Base-by-base conservation (phyloP, 92 coral and sea anemone species). In the Anthopleura xanthogrammica region DNA sequence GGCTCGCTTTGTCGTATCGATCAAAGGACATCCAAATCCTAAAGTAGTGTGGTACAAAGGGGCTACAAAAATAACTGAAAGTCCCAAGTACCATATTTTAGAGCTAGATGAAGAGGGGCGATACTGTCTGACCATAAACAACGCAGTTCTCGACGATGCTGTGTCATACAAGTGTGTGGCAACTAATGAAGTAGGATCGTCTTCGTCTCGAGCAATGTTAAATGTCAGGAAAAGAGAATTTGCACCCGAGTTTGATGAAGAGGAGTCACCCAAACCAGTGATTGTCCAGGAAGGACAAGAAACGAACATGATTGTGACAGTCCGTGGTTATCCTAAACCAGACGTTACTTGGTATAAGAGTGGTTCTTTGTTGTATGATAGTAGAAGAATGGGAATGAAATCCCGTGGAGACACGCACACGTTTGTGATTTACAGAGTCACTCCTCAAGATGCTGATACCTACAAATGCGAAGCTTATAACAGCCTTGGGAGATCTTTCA, bases 81-180 rank as follows among this genome's bases (percentile, higher is more conserved):
- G 90, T 50, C 85, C 91, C 42, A 89, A 90, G 74, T 85, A 89
- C 74, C 88, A 85, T 5, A 77, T 90, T 52, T 80, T 84, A 12
- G 78, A 86, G 11, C 24, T 60, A 12, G 83, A 78, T 68, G 87
- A 87, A 83, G 86, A 85, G 19, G 94, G 89, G 64, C 75, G 83
- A 14, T 87, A 93, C 90, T 78, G 88, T 77, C 90, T 95, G 78
- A 91, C 72, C 12, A 91, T 95, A 76, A 89, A 79, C 60, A 89
- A 87, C 58, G 93, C 90, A 19, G 83, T 82, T 40, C 81, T 89
- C 20, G 89, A 85, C 20, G 98, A 95, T 68, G 92, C 91, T 66
- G 95, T 94, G 12, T 87, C 88, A 60, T 94, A 94, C 89, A 94
- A 94, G 72, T 94, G 98, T 52, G 83, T 85, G 17, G 88, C 88